Conservation (phyloP, 53 echinoderm and acorn worm genomes). For the Pentamera pediparva region DNA sequence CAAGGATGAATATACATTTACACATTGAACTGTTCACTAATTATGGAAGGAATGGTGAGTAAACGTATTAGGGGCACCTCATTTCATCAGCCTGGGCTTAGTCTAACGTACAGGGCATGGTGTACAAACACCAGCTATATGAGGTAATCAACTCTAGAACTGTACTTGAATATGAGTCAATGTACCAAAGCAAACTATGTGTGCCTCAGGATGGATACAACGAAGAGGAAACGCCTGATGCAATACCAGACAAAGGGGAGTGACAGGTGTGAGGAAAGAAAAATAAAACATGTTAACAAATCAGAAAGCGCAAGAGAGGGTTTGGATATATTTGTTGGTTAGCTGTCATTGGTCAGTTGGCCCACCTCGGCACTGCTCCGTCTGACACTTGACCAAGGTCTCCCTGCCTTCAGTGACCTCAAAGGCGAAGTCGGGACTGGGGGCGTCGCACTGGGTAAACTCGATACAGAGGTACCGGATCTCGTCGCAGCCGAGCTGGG, state of each 20-base stretch:
- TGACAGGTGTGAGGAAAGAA: conserved; percentile 1
- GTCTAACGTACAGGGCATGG: no score
- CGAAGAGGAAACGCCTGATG: conserved; percentile 9
- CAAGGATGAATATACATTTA: no score
- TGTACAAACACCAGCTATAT: no score
- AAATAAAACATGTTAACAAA: not conserved
- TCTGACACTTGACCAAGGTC: conserved; percentile 60
- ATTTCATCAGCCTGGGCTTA: no score
- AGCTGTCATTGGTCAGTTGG: conserved; percentile 17
- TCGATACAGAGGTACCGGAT: conserved; percentile 74
- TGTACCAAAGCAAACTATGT: not conserved
- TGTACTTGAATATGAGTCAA: not conserved
- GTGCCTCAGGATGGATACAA: not conserved
- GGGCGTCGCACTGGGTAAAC: conserved; percentile 65
- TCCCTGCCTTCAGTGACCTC: conserved; percentile 56
- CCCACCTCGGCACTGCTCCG: conserved; percentile 70
- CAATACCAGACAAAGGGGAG: conserved; percentile 7
- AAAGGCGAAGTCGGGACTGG: conserved; percentile 66
- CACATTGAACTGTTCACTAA: no score
- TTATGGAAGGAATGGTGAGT: no score
- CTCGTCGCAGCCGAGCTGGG: conserved; percentile 68
- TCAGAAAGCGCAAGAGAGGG: conserved; percentile 2
- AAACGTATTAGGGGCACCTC: no score
- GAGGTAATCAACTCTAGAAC: no score
- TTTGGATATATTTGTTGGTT: not conserved